Conservation (phyloP, 2,888 invertebrate genomes). For the Agrypnus murinus region DNA sequence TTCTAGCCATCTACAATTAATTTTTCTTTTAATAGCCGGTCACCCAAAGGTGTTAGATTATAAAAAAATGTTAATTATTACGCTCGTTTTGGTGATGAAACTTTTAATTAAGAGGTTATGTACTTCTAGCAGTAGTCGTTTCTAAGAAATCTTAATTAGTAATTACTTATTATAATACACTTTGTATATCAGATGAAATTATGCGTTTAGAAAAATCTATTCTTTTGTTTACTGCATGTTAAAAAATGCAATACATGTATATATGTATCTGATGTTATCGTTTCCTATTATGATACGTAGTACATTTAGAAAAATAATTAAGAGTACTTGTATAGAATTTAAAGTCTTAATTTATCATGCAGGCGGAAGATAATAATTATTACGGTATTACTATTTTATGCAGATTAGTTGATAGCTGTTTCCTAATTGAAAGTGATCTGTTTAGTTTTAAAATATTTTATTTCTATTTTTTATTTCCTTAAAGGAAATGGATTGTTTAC, state of each 20-base stretch:
- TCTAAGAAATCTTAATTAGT: not conserved
- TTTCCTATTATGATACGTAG: no score
- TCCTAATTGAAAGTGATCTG: no score
- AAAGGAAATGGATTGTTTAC: no score
- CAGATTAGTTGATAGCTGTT: not conserved
- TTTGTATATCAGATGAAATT: not conserved
- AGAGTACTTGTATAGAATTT: no score
- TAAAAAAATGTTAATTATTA: not conserved
- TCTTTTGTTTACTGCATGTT: not conserved
- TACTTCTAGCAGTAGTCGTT: not conserved
- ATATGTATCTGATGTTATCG: not conserved
- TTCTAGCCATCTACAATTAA: not conserved
- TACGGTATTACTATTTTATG: not conserved
- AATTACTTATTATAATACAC: no score
- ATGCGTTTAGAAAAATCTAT: not conserved
- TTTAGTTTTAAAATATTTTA: no score
- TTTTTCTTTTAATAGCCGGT: not conserved
- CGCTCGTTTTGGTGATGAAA: not conserved
- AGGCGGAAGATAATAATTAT: slow-evolving; percentile 4
- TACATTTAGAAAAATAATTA: no score
- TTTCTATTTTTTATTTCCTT: no score
- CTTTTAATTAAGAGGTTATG: not conserved
- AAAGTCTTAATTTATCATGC: not conserved
- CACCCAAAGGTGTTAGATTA: not conserved
- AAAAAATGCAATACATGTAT: not conserved